phyloP scores from a whole-genome alignment of 2,797 vertebrate genomes.

The Tamandua tetradactyla region DNA sequence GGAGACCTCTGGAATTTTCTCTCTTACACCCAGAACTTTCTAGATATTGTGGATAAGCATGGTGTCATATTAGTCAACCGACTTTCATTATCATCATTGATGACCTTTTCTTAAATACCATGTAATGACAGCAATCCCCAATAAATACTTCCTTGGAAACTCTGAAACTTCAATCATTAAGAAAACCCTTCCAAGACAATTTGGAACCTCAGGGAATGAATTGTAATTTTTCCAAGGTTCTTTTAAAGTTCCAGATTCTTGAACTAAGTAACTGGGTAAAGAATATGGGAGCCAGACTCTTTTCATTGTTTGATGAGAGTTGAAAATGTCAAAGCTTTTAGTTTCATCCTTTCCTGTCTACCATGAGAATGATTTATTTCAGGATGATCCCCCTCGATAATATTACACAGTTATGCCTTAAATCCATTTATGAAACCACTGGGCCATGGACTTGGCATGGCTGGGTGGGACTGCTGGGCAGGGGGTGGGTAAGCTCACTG shows the following conservation, averaged over 20 bases:
- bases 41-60: neutral
- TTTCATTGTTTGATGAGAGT: neutral
- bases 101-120: slow-evolving; percentile 14
- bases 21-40: neutral
- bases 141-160: neutral
- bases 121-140: neutral
- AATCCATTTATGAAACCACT: neutral
- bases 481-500: neutral
- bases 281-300: neutral
- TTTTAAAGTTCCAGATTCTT: neutral
- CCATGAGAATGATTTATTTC: neutral
- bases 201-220: neutral
- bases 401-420: neutral
- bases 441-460: neutral
- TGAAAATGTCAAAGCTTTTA: slow-evolving; percentile 15
- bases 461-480: neutral
- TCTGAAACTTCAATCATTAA: neutral
- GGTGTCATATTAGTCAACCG: neutral
- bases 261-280: neutral
- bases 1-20: neutral
- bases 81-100: accelerated
- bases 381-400: neutral
- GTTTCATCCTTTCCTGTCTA: neutral
- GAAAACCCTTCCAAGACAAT: neutral
- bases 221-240: neutral